Evolutionary conservation across 1,140 invertebrate genomes (phyloP).

Genomic region (Drosophila sp.): DNA sequence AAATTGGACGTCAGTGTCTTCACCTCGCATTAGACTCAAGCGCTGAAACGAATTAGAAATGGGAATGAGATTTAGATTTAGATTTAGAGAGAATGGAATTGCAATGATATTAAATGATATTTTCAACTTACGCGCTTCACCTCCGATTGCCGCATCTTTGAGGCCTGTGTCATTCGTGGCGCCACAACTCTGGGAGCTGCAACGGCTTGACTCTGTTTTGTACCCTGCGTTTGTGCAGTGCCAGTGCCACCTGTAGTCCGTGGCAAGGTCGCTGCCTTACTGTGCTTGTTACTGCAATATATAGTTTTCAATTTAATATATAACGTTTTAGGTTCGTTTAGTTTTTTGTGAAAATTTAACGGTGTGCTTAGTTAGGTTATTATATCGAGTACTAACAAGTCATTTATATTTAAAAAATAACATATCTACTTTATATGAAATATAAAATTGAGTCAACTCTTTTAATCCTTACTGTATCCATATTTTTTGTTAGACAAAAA

Average conservation of each 20-base stretch:
- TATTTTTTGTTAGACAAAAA: too few species aligned
- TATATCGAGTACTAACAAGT: too few species aligned
- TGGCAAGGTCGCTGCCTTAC: not conserved
- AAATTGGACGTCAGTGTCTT: constrained; percentile 56
- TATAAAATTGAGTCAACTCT: too few species aligned
- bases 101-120: not conserved
- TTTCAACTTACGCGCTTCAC: constrained; percentile 64
- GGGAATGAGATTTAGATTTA: too few species aligned
- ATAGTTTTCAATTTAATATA: too few species aligned
- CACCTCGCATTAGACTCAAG: constrained; percentile 55
- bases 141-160: constrained; percentile 67
- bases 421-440: too few species aligned
- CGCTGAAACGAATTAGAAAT: constrained; percentile 19
- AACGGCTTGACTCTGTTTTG: constrained; percentile 18
- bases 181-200: constrained; percentile 20
- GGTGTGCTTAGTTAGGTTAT: too few species aligned
- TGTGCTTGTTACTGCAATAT: constrained; percentile 16
- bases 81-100: not conserved
- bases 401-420: too few species aligned
- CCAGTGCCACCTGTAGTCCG: not conserved
- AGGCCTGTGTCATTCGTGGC: constrained; percentile 66
- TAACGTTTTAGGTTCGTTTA: too few species aligned
- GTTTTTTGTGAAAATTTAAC: too few species aligned
- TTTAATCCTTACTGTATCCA: too few species aligned
- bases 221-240: not conserved